Conservation (phyloP, 2,888 invertebrate genomes). For the Lysandra bellargus region DNA sequence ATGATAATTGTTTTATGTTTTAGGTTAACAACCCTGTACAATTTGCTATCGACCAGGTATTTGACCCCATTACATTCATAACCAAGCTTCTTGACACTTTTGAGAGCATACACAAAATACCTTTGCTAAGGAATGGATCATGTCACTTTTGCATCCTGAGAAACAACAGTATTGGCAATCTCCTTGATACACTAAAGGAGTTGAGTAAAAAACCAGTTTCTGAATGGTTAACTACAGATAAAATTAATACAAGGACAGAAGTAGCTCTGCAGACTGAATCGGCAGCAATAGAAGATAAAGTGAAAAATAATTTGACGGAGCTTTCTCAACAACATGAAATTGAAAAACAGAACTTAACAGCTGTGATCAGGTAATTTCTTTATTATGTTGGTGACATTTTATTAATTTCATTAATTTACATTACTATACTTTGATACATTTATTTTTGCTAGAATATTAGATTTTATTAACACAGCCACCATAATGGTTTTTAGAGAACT, state of each 20-base stretch:
- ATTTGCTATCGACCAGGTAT: conserved; percentile 19
- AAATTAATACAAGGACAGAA: conserved; percentile 35
- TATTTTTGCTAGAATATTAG: neutral
- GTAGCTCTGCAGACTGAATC: conserved; percentile 38
- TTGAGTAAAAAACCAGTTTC: conserved; percentile 9
- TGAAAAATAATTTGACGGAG: conserved; percentile 45
- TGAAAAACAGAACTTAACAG: conserved; percentile 56
- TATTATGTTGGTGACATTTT: neutral
- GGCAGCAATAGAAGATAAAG: conserved; percentile 32
- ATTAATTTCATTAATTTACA: neutral
- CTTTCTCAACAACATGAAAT: conserved; percentile 55
- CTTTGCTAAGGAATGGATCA: conserved; percentile 23
- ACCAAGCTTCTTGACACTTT: conserved; percentile 3
- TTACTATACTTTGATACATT: neutral
- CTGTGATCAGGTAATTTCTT: conserved; percentile 50
- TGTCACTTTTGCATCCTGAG: conserved; percentile 34
- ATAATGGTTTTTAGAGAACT: conserved; percentile 75
- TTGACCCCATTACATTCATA: conserved; percentile 23
- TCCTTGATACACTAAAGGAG: conserved; percentile 27
- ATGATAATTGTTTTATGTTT: neutral
- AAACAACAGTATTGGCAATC: conserved; percentile 20
- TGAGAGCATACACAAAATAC: conserved; percentile 28
- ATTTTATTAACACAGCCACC: neutral
- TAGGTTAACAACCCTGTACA: conserved; percentile 12
- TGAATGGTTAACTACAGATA: neutral